Percentiles rank a stretch among this genome's conserved stretches.
Evolutionary conservation across 1,140 invertebrate genomes (phyloP).

Genomic region (Cotesia typhae): DNA sequence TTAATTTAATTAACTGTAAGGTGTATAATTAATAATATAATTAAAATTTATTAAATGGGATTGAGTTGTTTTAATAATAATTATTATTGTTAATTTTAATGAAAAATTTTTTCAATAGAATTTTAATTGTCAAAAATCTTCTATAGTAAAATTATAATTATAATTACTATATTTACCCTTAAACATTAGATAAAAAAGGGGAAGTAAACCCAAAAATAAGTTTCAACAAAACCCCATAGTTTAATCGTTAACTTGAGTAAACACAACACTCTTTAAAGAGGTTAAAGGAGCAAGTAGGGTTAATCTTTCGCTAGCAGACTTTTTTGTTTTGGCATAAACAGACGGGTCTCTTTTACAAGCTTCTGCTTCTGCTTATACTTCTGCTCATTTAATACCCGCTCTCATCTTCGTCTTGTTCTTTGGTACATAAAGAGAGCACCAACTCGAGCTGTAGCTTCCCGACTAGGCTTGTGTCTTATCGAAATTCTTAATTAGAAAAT

Average conservation of each 20-base stretch:
- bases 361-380: too few relatives aligned
- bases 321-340: conserved; percentile 12
- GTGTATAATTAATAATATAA: too few relatives aligned
- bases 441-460: background rate
- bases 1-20: too few relatives aligned
- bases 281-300: background rate
- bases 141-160: too few relatives aligned
- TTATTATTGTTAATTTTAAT: too few relatives aligned
- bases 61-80: too few relatives aligned
- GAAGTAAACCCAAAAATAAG: background rate
- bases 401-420: background rate
- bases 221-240: background rate
- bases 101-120: too few relatives aligned
- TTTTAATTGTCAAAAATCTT: too few relatives aligned
- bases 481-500: conserved; percentile 67
- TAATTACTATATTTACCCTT: too few relatives aligned
- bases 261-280: conserved; percentile 25
- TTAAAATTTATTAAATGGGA: too few relatives aligned
- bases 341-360: conserved; percentile 11
- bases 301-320: conserved; percentile 18
- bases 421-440: conserved; percentile 36
- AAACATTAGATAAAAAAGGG: too few relatives aligned
- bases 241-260: conserved; percentile 40
- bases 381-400: too few relatives aligned
- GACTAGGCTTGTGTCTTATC: conserved; percentile 53